Evolutionary conservation across 2,888 invertebrate species (phyloP).

Genomic region (Andricus curvator): DNA sequence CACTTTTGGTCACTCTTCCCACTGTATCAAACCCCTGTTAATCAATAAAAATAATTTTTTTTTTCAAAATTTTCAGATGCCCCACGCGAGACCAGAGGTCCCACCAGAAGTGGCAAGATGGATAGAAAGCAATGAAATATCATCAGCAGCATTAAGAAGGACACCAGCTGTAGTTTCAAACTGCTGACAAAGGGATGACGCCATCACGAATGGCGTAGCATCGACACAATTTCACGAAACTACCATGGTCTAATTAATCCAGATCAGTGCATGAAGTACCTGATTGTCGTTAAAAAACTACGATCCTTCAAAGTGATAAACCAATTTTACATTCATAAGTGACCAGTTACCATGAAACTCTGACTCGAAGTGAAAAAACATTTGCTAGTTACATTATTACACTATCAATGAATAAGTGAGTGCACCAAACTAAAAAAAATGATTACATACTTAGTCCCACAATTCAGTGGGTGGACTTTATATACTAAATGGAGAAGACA

Average conservation of each 20-base stretch:
- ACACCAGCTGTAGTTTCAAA: constrained; percentile 51
- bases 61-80: constrained; percentile 61
- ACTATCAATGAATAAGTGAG: not conserved
- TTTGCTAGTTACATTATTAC: not conserved
- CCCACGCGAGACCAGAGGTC: constrained; percentile 81
- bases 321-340: constrained; percentile 11
- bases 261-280: constrained; percentile 26
- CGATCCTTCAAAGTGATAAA: constrained; percentile 22
- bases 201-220: constrained; percentile 59
- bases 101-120: constrained; percentile 84
- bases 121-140: constrained; percentile 86
- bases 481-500: not conserved
- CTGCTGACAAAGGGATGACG: constrained; percentile 71
- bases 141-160: constrained; percentile 83
- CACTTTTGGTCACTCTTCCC: too few relatives aligned
- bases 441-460: not conserved
- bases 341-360: constrained; percentile 11
- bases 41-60: constrained; percentile 3
- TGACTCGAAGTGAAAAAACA: constrained; percentile 1
- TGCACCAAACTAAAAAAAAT: not conserved
- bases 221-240: constrained; percentile 62
- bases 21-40: too few relatives aligned
- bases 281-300: constrained; percentile 27
- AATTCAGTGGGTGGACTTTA: not conserved
- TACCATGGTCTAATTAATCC: constrained; percentile 61